Percentiles rank a stretch among this genome's conserved stretches.
Conservation (phyloP, 2,888 invertebrate species). For the Cyclophora albipunctata region DNA sequence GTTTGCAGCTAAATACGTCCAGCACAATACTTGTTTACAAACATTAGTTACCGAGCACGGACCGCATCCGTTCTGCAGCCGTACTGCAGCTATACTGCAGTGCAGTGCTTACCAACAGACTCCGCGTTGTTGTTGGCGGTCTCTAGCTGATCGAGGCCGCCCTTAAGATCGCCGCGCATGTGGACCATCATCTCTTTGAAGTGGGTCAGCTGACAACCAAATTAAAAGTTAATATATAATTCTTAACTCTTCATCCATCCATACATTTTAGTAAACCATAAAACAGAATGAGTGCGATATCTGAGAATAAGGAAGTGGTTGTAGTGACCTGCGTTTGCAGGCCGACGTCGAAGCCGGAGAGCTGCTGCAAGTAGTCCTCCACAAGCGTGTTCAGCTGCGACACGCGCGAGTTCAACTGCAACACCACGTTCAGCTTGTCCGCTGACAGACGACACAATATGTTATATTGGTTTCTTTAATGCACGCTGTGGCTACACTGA, state of each 20-base stretch:
- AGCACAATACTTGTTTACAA: no score
- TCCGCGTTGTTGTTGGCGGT: slow-evolving; percentile 45
- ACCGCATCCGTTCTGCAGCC: no score
- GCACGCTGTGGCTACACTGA: no score
- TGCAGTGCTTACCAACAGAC: slow-evolving; percentile 35
- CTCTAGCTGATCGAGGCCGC: slow-evolving; percentile 37
- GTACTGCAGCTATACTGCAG: no score
- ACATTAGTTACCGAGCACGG: no score
- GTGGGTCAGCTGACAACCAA: slow-evolving; percentile 39
- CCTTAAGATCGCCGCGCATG: slow-evolving; percentile 40
- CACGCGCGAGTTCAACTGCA: slow-evolving; percentile 34
- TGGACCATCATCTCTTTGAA: slow-evolving; percentile 53
- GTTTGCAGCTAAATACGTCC: no score
- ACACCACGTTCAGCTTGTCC: slow-evolving; percentile 37
- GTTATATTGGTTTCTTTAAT: not conserved
- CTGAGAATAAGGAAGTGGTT: no score
- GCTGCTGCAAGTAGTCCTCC: slow-evolving; percentile 44
- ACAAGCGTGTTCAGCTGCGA: slow-evolving; percentile 30
- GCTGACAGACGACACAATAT: slow-evolving; percentile 23
- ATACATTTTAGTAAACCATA: not conserved
- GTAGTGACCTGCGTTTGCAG: slow-evolving; percentile 51
- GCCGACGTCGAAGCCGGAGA: slow-evolving; percentile 48
- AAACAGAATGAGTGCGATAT: no score
- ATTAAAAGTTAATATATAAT: not conserved
- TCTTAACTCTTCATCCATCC: not conserved